phyloP scores from a whole-genome alignment of 1,140 invertebrate species.

The Pogonomyrmex californicus region DNA sequence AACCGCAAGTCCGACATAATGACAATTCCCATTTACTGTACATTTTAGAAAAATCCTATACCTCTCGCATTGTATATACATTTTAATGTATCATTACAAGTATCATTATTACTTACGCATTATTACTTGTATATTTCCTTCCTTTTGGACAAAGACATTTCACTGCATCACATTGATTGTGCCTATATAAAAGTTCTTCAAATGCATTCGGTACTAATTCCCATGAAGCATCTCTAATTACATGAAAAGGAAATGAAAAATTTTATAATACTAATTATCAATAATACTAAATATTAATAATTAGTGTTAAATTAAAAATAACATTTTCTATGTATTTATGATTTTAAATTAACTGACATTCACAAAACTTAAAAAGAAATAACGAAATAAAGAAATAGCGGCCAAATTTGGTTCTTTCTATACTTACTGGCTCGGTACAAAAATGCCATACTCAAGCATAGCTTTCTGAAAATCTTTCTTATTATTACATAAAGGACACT shows the following conservation, averaged over 20 bases:
- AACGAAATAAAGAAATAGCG: background rate
- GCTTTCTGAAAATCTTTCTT: constrained; percentile 88
- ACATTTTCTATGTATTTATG: background rate
- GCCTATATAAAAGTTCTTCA: constrained; percentile 88
- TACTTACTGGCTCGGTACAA: constrained; percentile 89
- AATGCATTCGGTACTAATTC: constrained; percentile 90
- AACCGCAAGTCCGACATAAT: constrained; percentile 88
- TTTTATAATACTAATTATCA: too few species aligned
- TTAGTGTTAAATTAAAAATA: background rate
- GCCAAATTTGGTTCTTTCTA: background rate
- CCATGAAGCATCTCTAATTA: constrained; percentile 90
- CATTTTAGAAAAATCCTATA: constrained; percentile 9
- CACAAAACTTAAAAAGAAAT: background rate
- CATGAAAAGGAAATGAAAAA: background rate
- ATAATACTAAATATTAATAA: background rate
- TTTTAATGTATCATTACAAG: background rate
- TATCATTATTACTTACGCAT: constrained; percentile 84
- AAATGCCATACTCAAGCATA: constrained; percentile 90
- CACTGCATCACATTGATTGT: constrained; percentile 88
- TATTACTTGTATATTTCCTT: constrained; percentile 85
- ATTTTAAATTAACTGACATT: background rate
- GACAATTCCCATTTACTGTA: constrained; percentile 88
- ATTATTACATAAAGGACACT: constrained; percentile 91
- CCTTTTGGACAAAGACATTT: constrained; percentile 88
- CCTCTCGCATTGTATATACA: background rate